Evolutionary conservation across 2,113 vertebrate genomes (phyloP).

Genomic region (Mungos mungo): DNA sequence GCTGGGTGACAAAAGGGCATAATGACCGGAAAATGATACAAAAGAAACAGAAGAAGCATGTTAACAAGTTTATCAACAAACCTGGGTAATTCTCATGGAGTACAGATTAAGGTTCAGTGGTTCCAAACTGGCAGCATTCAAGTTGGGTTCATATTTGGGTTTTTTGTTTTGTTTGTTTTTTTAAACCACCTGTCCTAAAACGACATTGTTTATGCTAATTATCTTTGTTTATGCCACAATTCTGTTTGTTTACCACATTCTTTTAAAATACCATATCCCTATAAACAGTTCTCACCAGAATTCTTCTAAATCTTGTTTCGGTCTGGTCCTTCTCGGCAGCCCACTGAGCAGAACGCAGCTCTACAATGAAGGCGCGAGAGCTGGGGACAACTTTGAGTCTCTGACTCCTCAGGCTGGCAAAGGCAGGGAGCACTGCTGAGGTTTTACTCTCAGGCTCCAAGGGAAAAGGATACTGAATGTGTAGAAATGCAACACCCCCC

Average conservation of each 20-base stretch:
- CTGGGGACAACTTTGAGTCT: conserved; percentile 70
- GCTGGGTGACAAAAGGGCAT: conserved; percentile 72
- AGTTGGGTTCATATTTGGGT: conserved; percentile 74
- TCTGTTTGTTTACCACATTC: conserved; percentile 78
- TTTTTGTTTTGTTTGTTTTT: conserved; percentile 81
- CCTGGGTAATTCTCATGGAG: conserved; percentile 72
- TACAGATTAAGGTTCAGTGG: conserved; percentile 62
- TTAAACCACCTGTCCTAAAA: conserved; percentile 68
- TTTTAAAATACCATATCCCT: conserved; percentile 77
- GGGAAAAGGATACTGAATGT: background rate
- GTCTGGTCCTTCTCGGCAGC: conserved; percentile 74
- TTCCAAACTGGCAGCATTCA: conserved; percentile 71
- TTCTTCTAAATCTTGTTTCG: conserved; percentile 75
- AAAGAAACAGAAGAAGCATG: conserved; percentile 62
- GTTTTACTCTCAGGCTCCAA: conserved; percentile 58
- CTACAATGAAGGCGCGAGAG: conserved; percentile 69
- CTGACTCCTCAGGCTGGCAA: conserved; percentile 71
- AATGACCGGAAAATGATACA: conserved; percentile 70
- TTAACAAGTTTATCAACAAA: conserved; percentile 75
- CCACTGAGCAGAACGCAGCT: conserved; percentile 57
- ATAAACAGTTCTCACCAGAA: conserved; percentile 80
- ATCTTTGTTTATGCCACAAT: conserved; percentile 75
- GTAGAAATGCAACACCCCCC: conserved; percentile 58
- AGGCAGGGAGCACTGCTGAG: conserved; percentile 62
- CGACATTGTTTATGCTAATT: conserved; percentile 75